A percentile compares a stretch with the other conserved stretches of the same genome.
Evolutionary conservation across 2,888 invertebrate genomes (phyloP).

Genomic region (Sicus ferrugineus): DNA sequence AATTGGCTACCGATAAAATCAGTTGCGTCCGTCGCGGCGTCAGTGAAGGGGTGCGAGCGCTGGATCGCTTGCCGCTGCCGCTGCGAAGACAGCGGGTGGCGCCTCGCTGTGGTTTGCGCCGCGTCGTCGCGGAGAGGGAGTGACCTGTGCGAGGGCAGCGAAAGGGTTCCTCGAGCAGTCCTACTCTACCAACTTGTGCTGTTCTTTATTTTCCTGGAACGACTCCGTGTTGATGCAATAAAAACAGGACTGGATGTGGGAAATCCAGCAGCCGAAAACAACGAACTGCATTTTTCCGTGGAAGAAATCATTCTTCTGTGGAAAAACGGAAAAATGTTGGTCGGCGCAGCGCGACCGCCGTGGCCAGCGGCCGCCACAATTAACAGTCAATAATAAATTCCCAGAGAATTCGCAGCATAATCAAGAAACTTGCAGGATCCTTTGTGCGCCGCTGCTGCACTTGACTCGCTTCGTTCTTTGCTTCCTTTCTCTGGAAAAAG

Average conservation of each 20-base stretch:
- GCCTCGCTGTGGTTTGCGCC: not conserved
- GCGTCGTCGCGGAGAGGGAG: not conserved
- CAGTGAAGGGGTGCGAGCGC: not conserved
- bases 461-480: not conserved
- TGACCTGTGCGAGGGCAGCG: not conserved
- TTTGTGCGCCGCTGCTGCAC: no score
- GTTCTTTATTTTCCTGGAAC: no score
- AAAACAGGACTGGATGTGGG: no score
- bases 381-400: slow-evolving; percentile 14
- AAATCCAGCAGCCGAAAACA: no score
- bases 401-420: slow-evolving; percentile 13
- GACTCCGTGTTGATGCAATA: no score
- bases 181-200: no score
- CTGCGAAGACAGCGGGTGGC: not conserved
- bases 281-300: no score
- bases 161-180: no score
- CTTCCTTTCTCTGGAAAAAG: not conserved
- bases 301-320: no score
- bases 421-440: not conserved
- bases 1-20: slow-evolving; percentile 29
- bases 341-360: no score
- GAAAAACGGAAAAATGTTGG: no score
- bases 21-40: not conserved
- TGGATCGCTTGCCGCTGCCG: not conserved
- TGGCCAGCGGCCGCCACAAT: no score